Evolutionary conservation across 2,113 vertebrate species (phyloP).

Genomic region (Cairina moschata): DNA sequence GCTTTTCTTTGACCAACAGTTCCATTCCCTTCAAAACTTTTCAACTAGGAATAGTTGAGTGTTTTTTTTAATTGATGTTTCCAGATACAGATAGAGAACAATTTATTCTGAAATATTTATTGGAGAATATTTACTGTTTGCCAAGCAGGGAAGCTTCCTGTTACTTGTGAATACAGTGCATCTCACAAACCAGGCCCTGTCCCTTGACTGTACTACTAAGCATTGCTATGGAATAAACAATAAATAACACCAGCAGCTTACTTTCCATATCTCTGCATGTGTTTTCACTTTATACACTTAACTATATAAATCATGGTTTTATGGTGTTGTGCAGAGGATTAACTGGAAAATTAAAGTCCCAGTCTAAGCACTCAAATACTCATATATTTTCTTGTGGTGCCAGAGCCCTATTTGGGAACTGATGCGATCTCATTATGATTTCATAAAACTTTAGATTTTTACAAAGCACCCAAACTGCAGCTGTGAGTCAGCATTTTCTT

Average conservation of each 20-base stretch:
- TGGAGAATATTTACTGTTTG: neutral
- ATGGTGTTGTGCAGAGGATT: neutral
- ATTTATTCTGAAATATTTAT: neutral
- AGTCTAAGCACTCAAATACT: neutral
- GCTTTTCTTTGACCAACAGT: neutral
- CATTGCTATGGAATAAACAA: neutral
- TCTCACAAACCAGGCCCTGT: neutral
- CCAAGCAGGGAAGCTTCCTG: neutral
- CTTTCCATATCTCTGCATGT: neutral
- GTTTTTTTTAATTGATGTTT: neutral
- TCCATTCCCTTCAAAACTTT: neutral
- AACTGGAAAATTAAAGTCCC: constrained; percentile 28
- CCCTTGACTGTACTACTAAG: neutral
- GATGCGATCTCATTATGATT: neutral
- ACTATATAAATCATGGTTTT: neutral
- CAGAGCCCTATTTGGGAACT: neutral
- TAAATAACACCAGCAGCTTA: neutral
- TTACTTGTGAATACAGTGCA: neutral
- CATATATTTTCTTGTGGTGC: neutral
- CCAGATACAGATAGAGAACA: neutral
- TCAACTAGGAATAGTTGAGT: neutral
- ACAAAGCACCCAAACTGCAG: neutral
- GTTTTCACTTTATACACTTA: neutral
- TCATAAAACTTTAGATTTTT: neutral
- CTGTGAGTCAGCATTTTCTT: neutral